Evolutionary conservation across 2,888 invertebrate species (phyloP), one percentile per base, ranked within the genome.

Genomic region (Acronicta aceris): DNA sequence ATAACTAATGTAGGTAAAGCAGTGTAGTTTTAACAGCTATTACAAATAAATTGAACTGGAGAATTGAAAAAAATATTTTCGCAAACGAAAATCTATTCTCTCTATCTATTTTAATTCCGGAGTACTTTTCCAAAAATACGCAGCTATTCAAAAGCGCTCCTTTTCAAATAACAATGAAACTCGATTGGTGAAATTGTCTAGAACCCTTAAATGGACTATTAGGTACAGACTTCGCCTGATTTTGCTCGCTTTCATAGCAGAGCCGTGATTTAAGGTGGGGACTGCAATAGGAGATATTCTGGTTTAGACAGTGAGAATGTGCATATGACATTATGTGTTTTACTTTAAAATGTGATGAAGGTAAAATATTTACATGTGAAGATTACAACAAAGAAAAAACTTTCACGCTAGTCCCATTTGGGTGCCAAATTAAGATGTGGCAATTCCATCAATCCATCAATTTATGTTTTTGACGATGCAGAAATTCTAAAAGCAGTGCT

Each of bases 151-250:
- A 70, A 74, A 59, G 53, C 48, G 38, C 54, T 67, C 68, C 65
- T 69, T 71, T 66, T 51, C 48, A 67, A 71, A 71, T 80, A 82
- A 86, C 85, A 87, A 85, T 86, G 77, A 70, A 74, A 79, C 82
- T 71, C 74, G 82, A 88, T 88, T 82, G 83, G 81, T 76, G 77
- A 83, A 88, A 86, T 82, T 78, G 84, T 81, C 83, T 84, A 81
- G 85, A 77, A 79, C 71, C 71, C 74, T 76, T 79, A 79, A 89
- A 88, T 85, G 83, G 86, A 85, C 89, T 87, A 86, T 88, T 90
- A 86, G 82, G 71, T 52, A 79, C 87, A 88, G 85, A 73, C 81
- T 71, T 71, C 74, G 74, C 66, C 78, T 76, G 81, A 71, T 64
- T 77, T 77, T 67, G 68, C 70, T 65, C 67, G 78, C 78, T 81